Evolutionary conservation across 2,797 vertebrate genomes (phyloP), one percentile per base, ranked within the genome.

Genomic region (Xyrichtys novacula): DNA sequence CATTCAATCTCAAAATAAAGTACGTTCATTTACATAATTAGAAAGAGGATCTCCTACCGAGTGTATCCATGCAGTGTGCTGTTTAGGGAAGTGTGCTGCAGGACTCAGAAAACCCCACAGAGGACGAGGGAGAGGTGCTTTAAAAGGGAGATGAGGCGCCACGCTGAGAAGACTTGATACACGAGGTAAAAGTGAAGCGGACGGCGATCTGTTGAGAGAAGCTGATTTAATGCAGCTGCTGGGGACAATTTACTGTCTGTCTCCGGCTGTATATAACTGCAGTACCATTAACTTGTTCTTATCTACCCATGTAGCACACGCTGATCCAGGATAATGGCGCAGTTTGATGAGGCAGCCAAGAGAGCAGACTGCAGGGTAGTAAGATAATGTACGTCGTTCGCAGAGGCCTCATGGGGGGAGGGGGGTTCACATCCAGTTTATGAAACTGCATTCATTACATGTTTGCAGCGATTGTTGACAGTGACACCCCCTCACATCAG

Each of bases 21-120:
- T 81, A 72, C 2, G 12, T 50, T 83, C 72, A 89, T 92, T 90
- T 90, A 14, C 89, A 90, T 90, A 88, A 90, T 91, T 88, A 74
- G 61, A 83, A 86, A 83, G 77, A 70, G 71, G 75, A 84, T 86
- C 73, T 74, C 73, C 59, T 73, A 81, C 78, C 72, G 56, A 71
- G 66, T 64, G 65, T 14, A 19, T 69, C 65, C 50, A 25, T 53
- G 69, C 58, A 40, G 47, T 67, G 46, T 50, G 12, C 75, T 80
- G 81, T 84, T 89, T 75, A 53, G 77, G 80, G 80, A 78, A 74
- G 47, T 68, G 71, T 59, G 85, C 85, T 78, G 85, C 81, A 68
- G 85, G 88, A 88, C 72, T 71, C 15, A 7, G 40, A 63, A 82
- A 65, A 53, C 80, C 80, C 75, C 36, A 28, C 77, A 79, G 74